Conservation (phyloP, 2,113 vertebrate genomes). For the Alexandromys fortis region DNA sequence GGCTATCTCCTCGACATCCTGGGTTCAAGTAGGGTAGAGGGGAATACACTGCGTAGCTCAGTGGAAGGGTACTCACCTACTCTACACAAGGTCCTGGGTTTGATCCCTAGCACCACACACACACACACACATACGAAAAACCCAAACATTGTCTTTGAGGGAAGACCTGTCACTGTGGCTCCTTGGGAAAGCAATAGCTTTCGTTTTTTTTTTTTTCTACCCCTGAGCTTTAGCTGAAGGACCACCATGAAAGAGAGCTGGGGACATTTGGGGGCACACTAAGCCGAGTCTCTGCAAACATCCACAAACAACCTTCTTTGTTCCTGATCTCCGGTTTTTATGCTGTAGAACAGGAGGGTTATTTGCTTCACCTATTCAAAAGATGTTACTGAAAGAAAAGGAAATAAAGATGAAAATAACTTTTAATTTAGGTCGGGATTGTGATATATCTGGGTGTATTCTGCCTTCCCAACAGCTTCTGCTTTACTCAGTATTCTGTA, state of each 20-base stretch:
- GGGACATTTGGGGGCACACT: neutral
- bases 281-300: neutral
- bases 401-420: neutral
- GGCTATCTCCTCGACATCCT: neutral
- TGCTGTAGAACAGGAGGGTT: neutral
- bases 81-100: neutral
- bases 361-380: neutral
- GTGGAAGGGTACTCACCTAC: neutral
- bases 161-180: neutral
- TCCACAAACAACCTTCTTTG: neutral
- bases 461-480: neutral
- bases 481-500: neutral
- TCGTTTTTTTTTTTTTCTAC: neutral
- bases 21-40: neutral
- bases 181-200: neutral
- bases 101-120: neutral
- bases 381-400: neutral
- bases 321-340: constrained; percentile 13
- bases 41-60: neutral
- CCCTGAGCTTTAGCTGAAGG: neutral
- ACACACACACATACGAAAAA: neutral
- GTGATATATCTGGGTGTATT: neutral
- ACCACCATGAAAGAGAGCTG: neutral
- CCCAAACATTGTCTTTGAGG: neutral
- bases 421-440: neutral